phyloP scores from a whole-genome alignment of 2,797 vertebrate species.

The Megalops cyprinoides region DNA sequence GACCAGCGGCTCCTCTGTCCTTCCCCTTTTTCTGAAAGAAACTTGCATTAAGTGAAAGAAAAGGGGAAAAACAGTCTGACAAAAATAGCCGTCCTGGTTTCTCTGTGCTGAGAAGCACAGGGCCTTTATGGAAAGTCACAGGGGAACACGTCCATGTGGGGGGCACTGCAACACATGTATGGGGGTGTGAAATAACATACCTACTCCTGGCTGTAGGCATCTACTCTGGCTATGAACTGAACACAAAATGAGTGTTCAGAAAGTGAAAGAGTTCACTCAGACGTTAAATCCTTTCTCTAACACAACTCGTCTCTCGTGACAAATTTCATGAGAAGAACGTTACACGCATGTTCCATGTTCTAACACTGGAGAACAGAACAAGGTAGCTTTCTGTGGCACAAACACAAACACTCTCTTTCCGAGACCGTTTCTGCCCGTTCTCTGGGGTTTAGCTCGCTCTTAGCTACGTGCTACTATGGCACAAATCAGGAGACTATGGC shows the following conservation, averaged over 20 bases:
- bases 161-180: too few relatives aligned
- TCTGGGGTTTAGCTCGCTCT: neutral
- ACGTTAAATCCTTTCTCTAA: too few relatives aligned
- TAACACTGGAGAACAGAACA: too few relatives aligned
- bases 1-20: neutral
- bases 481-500: neutral
- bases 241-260: too few relatives aligned
- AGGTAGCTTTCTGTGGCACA: too few relatives aligned
- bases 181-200: neutral
- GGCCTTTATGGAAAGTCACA: neutral
- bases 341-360: too few relatives aligned
- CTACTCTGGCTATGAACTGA: neutral
- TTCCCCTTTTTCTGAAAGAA: neutral
- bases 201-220: neutral
- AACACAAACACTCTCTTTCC: too few relatives aligned
- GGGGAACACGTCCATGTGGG: neutral
- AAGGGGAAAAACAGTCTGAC: neutral
- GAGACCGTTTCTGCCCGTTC: neutral
- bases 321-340: too few relatives aligned
- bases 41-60: conserved; percentile 1
- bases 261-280: too few relatives aligned
- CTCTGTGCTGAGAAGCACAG: neutral
- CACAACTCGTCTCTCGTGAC: too few relatives aligned
- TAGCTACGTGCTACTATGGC: too few relatives aligned
- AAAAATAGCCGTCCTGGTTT: neutral